phyloP scores from a whole-genome alignment of 2,113 vertebrate species.

The Tonatia bakeri region DNA sequence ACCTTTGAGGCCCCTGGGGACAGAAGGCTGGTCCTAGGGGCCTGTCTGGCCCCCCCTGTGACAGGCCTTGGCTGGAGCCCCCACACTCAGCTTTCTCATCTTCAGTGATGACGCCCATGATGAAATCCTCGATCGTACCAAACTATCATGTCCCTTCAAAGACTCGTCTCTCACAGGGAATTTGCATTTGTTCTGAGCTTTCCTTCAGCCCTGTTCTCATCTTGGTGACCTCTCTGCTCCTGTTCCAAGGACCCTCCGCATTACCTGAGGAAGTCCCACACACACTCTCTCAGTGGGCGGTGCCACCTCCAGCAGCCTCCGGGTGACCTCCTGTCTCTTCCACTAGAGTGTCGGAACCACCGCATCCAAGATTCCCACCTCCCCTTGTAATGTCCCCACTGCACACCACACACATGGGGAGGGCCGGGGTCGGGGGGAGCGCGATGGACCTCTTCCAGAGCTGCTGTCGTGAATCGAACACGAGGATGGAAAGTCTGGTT shows the following conservation, averaged over 20 bases:
- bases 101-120: background rate
- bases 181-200: background rate
- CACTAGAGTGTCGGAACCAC: rapidly evolving
- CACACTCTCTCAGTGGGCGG: rapidly evolving
- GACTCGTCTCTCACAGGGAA: background rate
- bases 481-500: background rate
- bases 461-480: background rate
- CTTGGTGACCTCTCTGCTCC: background rate
- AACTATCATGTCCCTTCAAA: background rate
- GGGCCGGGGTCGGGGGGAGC: too few species aligned
- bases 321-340: background rate
- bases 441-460: too few species aligned
- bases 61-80: background rate
- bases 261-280: background rate
- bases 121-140: background rate
- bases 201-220: background rate
- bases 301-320: background rate
- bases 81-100: background rate
- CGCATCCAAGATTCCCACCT: background rate
- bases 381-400: background rate
- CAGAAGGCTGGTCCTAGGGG: background rate
- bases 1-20: background rate
- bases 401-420: background rate
- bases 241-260: background rate
- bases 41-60: too few species aligned